These are phyloP conservation scores for Cyrtorhinus lividipennis DNA, from an alignment of 1,140 invertebrate genomes.

Conservation along the genomic window DNA sequence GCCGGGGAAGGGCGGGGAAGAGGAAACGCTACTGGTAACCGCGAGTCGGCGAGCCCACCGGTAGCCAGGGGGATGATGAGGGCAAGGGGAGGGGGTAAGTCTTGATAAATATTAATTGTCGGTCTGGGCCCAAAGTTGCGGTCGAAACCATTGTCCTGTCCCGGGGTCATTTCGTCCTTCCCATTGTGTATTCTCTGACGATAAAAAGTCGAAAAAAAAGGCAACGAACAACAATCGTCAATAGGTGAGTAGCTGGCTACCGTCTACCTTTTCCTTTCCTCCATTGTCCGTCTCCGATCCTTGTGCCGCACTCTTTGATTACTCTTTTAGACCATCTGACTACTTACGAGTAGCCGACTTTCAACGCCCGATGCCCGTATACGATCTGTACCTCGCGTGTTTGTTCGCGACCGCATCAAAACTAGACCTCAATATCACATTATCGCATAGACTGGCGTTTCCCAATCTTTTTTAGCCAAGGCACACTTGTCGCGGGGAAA, in stretches of 20 bases:
- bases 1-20: not conserved
- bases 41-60: not conserved
- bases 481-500: too few species aligned
- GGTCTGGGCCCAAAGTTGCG: conserved; percentile 12
- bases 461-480: too few species aligned
- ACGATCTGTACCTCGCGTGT: too few species aligned
- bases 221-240: conserved; percentile 12
- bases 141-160: conserved; percentile 12
- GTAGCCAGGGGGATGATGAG: not conserved
- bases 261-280: not conserved
- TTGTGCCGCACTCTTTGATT: conserved; percentile 10
- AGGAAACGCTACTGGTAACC: not conserved
- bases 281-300: conserved; percentile 13
- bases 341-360: too few species aligned
- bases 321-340: conserved; percentile 8
- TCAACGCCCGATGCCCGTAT: too few species aligned
- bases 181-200: conserved; percentile 13
- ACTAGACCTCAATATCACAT: too few species aligned
- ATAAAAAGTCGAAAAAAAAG: conserved; percentile 15
- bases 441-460: too few species aligned
- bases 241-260: conserved; percentile 15
- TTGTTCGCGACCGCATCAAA: too few species aligned
- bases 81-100: not conserved
- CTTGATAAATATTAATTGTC: conserved; percentile 17
- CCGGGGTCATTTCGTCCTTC: conserved; percentile 14